Percentiles rank a stretch among this genome's conserved stretches.
Conservation (phyloP, 2,888 invertebrate genomes). For the Scaptomyza polygonia region DNA sequence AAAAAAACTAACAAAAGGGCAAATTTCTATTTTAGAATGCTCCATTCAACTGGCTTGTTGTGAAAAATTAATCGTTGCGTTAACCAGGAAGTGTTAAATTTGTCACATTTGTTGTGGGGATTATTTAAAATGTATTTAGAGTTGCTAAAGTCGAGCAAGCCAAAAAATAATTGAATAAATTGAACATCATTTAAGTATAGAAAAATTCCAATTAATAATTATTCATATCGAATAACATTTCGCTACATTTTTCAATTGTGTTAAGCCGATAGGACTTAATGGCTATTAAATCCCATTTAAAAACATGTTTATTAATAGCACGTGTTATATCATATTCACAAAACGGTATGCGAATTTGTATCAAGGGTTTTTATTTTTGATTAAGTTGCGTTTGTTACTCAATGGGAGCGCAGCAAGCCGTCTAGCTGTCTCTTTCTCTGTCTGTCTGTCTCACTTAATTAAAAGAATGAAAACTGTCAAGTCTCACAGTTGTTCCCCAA, state of each 20-base stretch:
- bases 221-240: no score
- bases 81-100: not conserved
- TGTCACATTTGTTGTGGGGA: not conserved
- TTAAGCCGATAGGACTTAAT: no score
- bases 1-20: not conserved
- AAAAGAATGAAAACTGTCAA: constrained; percentile 26
- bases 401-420: not conserved
- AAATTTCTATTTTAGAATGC: not conserved
- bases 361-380: no score
- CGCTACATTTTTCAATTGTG: not conserved
- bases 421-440: not conserved
- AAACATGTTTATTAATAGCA: no score
- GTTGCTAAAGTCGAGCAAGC: not conserved
- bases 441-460: not conserved
- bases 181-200: no score
- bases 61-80: not conserved
- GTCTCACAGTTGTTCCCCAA: constrained; percentile 1
- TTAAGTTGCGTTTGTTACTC: not conserved
- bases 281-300: not conserved
- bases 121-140: not conserved
- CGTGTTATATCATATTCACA: no score
- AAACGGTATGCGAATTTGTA: no score
- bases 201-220: no score
- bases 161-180: not conserved
- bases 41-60: not conserved